Percentiles rank a stretch among this genome's conserved stretches.
Conservation (phyloP, 2,113 vertebrate genomes). For the Puffinus mauretanicus region DNA sequence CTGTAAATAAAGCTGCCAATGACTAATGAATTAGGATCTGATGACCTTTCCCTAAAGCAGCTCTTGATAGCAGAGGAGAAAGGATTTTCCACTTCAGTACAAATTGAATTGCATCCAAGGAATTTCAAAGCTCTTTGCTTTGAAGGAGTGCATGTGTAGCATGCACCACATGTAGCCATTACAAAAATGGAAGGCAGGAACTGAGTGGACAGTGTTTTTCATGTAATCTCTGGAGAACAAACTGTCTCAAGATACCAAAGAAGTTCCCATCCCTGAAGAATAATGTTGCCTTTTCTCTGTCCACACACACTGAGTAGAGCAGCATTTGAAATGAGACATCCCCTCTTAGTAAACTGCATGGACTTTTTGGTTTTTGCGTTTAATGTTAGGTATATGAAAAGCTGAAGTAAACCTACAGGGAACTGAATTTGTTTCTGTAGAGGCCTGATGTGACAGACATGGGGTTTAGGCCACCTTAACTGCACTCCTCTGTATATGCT, state of each 20-base stretch:
- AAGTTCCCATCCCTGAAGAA: background rate
- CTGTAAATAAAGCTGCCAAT: background rate
- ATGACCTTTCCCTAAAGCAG: slow-evolving; percentile 3
- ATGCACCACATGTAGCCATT: background rate
- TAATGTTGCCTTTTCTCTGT: background rate
- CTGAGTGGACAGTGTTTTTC: background rate
- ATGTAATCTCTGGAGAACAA: background rate
- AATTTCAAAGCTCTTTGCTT: background rate
- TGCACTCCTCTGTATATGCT: background rate
- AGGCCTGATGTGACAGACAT: background rate
- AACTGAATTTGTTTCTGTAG: background rate
- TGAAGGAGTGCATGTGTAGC: background rate
- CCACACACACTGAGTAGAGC: background rate
- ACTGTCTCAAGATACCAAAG: background rate
- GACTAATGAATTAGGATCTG: background rate
- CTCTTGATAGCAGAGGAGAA: slow-evolving; percentile 1
- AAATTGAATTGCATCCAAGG: background rate
- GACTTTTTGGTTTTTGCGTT: background rate
- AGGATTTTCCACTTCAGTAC: slow-evolving; percentile 27
- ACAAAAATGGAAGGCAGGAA: background rate
- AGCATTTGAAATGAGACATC: background rate
- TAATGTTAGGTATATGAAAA: background rate
- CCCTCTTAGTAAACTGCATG: background rate
- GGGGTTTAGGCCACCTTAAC: background rate
- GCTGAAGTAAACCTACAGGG: background rate